These are phyloP conservation scores for Drosophila willistoni DNA, from an alignment of 1,140 invertebrate species.

Conservation along the genomic window DNA sequence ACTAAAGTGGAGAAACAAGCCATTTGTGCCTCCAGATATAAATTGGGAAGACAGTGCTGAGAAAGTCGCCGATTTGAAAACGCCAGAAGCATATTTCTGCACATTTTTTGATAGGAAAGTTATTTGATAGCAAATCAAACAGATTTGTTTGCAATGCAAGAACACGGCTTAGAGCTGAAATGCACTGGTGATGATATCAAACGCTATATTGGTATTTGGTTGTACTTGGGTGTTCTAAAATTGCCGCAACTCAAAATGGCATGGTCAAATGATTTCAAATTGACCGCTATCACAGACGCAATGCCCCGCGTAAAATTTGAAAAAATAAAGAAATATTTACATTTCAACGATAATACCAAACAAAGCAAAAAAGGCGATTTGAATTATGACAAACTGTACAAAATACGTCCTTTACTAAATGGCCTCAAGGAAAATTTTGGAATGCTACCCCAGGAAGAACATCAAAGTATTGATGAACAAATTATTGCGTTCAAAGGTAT, in stretches of 20 bases:
- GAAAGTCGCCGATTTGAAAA: background rate
- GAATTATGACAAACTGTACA: slow-evolving; percentile 30
- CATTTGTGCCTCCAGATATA: background rate
- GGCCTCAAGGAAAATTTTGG: slow-evolving; percentile 32
- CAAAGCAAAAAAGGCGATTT: slow-evolving; percentile 29
- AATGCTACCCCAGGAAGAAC: slow-evolving; percentile 22
- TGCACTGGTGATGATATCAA: slow-evolving; percentile 7
- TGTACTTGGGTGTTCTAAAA: slow-evolving; percentile 9
- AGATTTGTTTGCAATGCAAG: too few species aligned
- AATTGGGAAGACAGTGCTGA: background rate
- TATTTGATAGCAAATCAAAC: too few species aligned
- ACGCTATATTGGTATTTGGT: slow-evolving; percentile 11
- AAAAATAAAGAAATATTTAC: slow-evolving; percentile 18
- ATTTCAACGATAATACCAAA: slow-evolving; percentile 28
- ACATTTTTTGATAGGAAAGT: background rate
- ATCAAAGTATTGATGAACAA: slow-evolving; percentile 26
- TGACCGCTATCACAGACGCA: slow-evolving; percentile 11
- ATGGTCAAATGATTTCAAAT: slow-evolving; percentile 16
- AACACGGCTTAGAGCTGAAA: slow-evolving; percentile 10
- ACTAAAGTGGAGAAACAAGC: slow-evolving; percentile 14
- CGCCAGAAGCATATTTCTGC: slow-evolving; percentile 12
- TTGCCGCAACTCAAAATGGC: slow-evolving; percentile 17
- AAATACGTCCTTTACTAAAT: slow-evolving; percentile 34
- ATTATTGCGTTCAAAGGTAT: slow-evolving; percentile 30
- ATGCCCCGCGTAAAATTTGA: slow-evolving; percentile 10